Base-by-base conservation (phyloP, 2,113 vertebrate species). In the Hypomesus transpacificus region DNA sequence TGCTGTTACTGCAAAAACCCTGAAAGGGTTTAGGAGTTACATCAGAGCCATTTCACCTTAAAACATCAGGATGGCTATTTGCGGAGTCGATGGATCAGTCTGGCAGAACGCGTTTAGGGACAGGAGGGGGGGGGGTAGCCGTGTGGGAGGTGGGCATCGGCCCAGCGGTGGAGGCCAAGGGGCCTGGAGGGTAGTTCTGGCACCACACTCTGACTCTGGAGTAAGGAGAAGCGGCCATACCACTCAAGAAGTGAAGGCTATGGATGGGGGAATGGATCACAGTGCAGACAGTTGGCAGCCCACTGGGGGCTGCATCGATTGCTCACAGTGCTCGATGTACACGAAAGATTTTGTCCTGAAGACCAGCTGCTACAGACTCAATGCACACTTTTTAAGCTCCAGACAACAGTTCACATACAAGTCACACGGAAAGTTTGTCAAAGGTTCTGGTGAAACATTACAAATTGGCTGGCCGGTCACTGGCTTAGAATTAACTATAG, bases 191-290 rank as follows among this genome's bases (percentile, higher is more conserved):
- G 87, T 68, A 69, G 59, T 91, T 93, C 90, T 93, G 91, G 91
- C 91, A 93, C 91, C 91, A 93, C 91, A 91, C 91, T 90, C 80
- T 60, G 70, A 77, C 54, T 60, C 13, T 1, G 46, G 63, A 68
- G 39, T 50, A 39, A 3, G 2, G 18, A 53, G 66, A 16, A 53
- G 18, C 14, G 54, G 62, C 60, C 64, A n/a, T 66, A 66, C 57
- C 46, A 80, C 80, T 75, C 64, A 54, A 68, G 46, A 34, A 20
- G 67, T 46, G 69, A 21, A 69, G 31, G 66, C 22, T 9, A 68
- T 18, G 20, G 28, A 69, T 13, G 59, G 14, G 26, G 46, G 78
- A 84, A 92, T 91, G 89, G 90, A 88, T 91, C 91, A 92, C 92
- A 93, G 91, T 93, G 91, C 90, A 93, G 91, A 86, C 51, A 75